A percentile compares a stretch with the other conserved stretches of the same genome.
phyloP scores from a whole-genome alignment of 2,797 vertebrate species.

The Yasuhikotakia modesta region DNA sequence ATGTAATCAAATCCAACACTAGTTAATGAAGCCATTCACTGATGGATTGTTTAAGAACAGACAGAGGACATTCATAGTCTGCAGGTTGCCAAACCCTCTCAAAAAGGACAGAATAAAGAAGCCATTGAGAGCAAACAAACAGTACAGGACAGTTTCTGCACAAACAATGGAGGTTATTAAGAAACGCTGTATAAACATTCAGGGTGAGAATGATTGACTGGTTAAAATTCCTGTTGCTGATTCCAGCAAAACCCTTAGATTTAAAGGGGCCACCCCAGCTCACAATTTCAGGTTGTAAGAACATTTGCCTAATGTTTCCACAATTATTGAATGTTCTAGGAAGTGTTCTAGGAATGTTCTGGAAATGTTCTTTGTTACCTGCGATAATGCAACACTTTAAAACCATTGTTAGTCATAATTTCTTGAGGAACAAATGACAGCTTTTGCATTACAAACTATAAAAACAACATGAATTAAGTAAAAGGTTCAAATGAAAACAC shows the following conservation, averaged over 20 bases:
- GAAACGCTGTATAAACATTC: background rate
- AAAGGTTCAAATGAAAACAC: no score
- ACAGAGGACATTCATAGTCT: slow-evolving; percentile 27
- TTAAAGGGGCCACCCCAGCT: background rate
- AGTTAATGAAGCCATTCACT: slow-evolving; percentile 49
- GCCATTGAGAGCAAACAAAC: background rate
- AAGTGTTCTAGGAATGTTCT: no score
- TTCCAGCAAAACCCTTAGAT: background rate
- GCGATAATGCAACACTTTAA: no score
- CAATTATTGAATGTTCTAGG: no score
- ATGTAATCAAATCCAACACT: slow-evolving; percentile 53
- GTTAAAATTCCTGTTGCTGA: no score
- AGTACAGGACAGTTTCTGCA: background rate
- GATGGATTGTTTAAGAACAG: slow-evolving; percentile 35
- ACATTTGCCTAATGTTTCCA: no score
- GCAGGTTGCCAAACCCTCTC: background rate
- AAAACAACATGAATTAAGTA: no score
- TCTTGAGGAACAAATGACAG: no score
- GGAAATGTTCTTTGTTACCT: no score
- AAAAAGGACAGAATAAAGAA: background rate
- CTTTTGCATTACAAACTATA: no score
- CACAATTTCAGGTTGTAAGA: background rate
- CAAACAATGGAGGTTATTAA: background rate
- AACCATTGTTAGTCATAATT: no score
- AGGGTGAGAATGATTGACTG: background rate